These are phyloP conservation scores for Morone saxatilis DNA, from an alignment of 2,113 vertebrate species.

Conservation along the genomic window DNA sequence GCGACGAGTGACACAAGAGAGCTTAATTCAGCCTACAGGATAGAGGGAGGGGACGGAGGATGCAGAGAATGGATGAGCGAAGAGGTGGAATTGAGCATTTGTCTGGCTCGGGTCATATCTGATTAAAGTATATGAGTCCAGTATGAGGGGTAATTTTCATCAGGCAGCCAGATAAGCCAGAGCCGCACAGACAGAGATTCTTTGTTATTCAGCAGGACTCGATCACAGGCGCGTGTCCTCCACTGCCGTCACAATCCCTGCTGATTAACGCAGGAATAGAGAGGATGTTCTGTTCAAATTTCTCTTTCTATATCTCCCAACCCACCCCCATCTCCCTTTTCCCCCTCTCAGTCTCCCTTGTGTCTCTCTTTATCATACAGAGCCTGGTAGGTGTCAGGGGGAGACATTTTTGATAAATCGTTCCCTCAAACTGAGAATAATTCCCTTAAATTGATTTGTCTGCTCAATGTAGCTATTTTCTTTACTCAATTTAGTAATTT, in stretches of 20 bases:
- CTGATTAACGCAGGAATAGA: conserved; percentile 56
- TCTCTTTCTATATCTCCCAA: background rate
- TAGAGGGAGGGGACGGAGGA: conserved; percentile 22
- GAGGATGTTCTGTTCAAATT: conserved; percentile 22
- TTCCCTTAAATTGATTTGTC: conserved; percentile 1
- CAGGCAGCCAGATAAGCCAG: conserved; percentile 63
- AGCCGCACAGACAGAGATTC: conserved; percentile 43
- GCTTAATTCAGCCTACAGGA: conserved; percentile 52
- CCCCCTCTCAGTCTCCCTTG: background rate
- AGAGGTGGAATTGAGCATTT: conserved; percentile 59
- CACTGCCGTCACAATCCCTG: conserved; percentile 40
- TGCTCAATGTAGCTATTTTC: background rate
- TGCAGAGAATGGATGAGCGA: conserved; percentile 15
- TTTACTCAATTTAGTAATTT: background rate
- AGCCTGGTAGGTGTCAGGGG: background rate
- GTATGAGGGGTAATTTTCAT: conserved; percentile 72
- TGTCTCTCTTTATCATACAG: conserved; percentile 3
- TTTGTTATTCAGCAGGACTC: conserved; percentile 57
- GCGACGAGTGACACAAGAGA: conserved; percentile 38
- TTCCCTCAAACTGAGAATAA: background rate
- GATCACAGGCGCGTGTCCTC: conserved; percentile 48
- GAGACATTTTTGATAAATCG: background rate
- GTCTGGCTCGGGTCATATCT: conserved; percentile 71
- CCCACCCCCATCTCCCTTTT: background rate
- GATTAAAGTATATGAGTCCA: conserved; percentile 70